Evolutionary conservation across 2,888 invertebrate genomes (phyloP).

Genomic region (Clistopyga incitator): DNA sequence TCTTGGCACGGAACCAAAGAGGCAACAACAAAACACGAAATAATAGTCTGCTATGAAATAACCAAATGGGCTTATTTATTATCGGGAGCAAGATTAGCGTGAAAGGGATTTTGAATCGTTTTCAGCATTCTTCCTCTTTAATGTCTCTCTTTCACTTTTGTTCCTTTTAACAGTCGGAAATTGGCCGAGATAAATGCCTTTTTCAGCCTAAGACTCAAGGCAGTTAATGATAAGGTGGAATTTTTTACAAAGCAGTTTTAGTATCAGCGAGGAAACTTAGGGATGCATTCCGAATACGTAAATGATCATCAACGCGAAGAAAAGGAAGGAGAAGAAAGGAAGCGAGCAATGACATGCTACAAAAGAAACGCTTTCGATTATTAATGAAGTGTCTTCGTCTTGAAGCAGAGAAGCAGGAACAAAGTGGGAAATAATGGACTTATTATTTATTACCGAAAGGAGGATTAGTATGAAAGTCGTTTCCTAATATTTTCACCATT

Average conservation of each 20-base stretch:
- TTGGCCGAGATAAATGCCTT: background rate
- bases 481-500: conserved; percentile 11
- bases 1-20: conserved; percentile 78
- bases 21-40: conserved; percentile 71
- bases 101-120: conserved; percentile 58
- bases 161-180: background rate
- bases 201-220: conserved; percentile 26
- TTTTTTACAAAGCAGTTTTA: conserved; percentile 27
- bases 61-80: conserved; percentile 71
- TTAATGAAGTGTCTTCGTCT: conserved; percentile 81
- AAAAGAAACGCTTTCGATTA: conserved; percentile 79
- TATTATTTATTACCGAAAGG: conserved; percentile 73
- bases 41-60: background rate
- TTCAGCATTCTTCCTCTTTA: background rate
- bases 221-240: conserved; percentile 59
- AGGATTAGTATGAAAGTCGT: conserved; percentile 63
- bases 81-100: conserved; percentile 62
- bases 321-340: conserved; percentile 36
- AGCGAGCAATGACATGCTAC: conserved; percentile 66
- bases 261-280: conserved; percentile 19
- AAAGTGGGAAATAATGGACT: conserved; percentile 30
- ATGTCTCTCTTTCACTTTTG: background rate
- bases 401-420: conserved; percentile 75
- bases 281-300: conserved; percentile 45
- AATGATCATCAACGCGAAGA: background rate